phyloP scores from a whole-genome alignment of 2,113 vertebrate genomes.

The Lophius piscatorius region DNA sequence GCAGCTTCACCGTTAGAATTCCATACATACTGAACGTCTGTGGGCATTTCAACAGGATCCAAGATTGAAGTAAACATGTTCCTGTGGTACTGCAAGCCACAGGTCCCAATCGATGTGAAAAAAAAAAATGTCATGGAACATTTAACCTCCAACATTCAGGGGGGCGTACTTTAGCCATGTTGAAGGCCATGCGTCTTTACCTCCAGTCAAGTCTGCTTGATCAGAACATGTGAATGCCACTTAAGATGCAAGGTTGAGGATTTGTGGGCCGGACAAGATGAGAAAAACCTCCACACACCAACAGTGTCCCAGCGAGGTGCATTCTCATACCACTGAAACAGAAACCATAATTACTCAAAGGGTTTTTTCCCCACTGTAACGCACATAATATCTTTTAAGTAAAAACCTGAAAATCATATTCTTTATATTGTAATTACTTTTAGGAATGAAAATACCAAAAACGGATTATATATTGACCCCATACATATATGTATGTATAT shows the following conservation, averaged over 20 bases:
- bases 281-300: constrained; percentile 21
- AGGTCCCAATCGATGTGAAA: constrained; percentile 17
- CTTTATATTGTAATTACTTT: too few relatives aligned
- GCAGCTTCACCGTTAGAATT: constrained; percentile 31
- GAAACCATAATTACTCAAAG: constrained; percentile 2
- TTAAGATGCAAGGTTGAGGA: constrained; percentile 29
- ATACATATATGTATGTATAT: too few relatives aligned
- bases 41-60: constrained; percentile 25
- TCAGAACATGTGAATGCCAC: constrained; percentile 7
- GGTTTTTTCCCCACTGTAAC: too few relatives aligned
- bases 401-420: too few relatives aligned
- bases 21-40: constrained; percentile 26
- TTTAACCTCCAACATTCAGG: constrained; percentile 25
- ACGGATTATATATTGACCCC: too few relatives aligned
- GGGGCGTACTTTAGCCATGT: constrained; percentile 29
- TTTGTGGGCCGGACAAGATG: constrained; percentile 18
- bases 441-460: too few relatives aligned
- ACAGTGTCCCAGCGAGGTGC: constrained; percentile 13
- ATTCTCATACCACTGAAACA: constrained; percentile 74
- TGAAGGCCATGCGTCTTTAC: background rate
- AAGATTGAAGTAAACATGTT: constrained; percentile 24
- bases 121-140: constrained; percentile 15
- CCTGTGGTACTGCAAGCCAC: constrained; percentile 21
- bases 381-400: background rate
- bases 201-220: background rate